A percentile compares a stretch with the other conserved stretches of the same genome.
These are phyloP conservation scores for Darevskia nairensis DNA, from an alignment of 2,797 vertebrate genomes.

Conservation along the genomic window DNA sequence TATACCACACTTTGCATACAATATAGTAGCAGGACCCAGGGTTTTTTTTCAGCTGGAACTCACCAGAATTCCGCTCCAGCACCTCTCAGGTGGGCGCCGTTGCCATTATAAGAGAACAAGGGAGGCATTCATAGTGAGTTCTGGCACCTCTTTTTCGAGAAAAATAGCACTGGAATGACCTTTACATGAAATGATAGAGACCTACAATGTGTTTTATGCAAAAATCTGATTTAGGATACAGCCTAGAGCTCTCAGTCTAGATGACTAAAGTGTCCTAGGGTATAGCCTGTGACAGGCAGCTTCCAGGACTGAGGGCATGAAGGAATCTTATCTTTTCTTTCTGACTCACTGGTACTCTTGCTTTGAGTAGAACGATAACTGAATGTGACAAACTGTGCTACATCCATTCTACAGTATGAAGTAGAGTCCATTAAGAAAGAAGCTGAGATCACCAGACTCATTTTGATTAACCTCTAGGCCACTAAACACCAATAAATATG, in stretches of 20 bases:
- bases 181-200: not conserved
- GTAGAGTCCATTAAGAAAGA: conserved; percentile 64
- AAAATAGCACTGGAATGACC: not conserved
- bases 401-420: conserved; percentile 57
- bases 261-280: conserved; percentile 30
- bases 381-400: conserved; percentile 75
- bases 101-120: too few species aligned
- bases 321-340: conserved; percentile 62
- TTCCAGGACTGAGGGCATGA: conserved; percentile 57
- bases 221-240: not conserved
- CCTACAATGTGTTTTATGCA: conserved; percentile 16
- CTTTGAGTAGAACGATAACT: conserved; percentile 54
- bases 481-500: conserved; percentile 66
- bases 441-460: conserved; percentile 63
- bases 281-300: conserved; percentile 49
- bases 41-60: too few species aligned
- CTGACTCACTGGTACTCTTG: conserved; percentile 56
- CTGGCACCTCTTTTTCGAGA: too few species aligned
- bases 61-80: too few species aligned
- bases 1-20: rapidly evolving
- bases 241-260: conserved; percentile 17
- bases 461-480: conserved; percentile 70
- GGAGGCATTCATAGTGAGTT: too few species aligned
- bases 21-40: conserved; percentile 9
- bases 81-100: too few species aligned